Evolutionary conservation across 2,888 invertebrate species (phyloP), one percentile per base, ranked within the genome.

Genomic region (Litoditis marina): DNA sequence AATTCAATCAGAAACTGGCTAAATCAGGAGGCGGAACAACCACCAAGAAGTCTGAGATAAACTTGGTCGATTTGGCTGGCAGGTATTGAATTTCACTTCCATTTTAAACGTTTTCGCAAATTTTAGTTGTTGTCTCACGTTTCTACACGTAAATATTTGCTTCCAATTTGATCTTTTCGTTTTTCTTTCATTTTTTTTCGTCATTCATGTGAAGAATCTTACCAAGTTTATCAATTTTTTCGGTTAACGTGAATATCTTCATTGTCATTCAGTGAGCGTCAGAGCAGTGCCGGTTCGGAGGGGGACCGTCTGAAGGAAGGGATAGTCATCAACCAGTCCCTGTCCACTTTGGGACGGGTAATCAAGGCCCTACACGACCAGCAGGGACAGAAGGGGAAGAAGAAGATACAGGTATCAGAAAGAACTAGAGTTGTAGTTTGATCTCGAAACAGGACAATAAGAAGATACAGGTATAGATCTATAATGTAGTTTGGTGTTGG

Each of bases 61-160:
- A 87, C 78, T 80, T 88, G 59, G 87, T 88, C 19, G 88, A 88
- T 80, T 81, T 88, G 74, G 87, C 88, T 53, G 87, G 87, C 51
- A 80, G 79, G 79, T 77, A n/a, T 13, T 47, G n/a, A 47, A 22
- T 47, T 47, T n/a, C 1, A 19, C n/a, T 13, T 47, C 22, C 22
- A 47, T 13, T 47, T 13, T 13, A n/a, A 13, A 47, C 22, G n/a
- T n/a, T n/a, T n/a, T n/a, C n/a, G n/a, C n/a, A n/a, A n/a, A 11
- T 36, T 36, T 36, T 36, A 36, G 11, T 16, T n/a, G 11, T 36
- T n/a, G n/a, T n/a, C 39, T 36, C 39, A 36, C 39, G 11, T 36
- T 36, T 36, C 1, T 51, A n/a, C n/a, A n/a, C n/a, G n/a, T n/a
- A n/a, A n/a, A n/a, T n/a, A n/a, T n/a, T n/a, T n/a, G n/a, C n/a